Conservation (phyloP, 2,888 invertebrate genomes). For the Diarsia dahlii region DNA sequence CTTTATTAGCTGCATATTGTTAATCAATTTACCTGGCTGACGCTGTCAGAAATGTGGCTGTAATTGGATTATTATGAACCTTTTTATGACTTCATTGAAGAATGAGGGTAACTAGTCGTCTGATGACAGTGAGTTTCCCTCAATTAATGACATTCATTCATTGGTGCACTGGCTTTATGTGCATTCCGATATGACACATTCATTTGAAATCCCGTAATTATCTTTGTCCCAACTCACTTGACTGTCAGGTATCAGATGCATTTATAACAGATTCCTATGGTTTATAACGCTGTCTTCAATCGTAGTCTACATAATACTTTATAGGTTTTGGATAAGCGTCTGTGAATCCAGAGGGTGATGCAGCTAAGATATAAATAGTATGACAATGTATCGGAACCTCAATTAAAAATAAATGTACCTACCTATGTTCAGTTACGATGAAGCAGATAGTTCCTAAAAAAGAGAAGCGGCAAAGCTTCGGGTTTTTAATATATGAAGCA, state of each 20-base stretch:
- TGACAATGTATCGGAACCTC: no score
- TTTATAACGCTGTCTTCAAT: background rate
- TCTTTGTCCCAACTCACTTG: no score
- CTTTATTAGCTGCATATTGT: conserved; percentile 57
- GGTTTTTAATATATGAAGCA: no score
- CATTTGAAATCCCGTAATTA: background rate
- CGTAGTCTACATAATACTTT: background rate
- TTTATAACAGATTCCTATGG: background rate
- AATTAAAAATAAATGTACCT: no score
- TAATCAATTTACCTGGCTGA: conserved; percentile 52
- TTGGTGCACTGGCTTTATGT: conserved; percentile 6
- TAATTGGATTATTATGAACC: conserved; percentile 28
- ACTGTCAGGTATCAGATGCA: background rate
- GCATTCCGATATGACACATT: background rate
- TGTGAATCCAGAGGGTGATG: no score
- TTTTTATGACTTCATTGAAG: conserved; percentile 16
- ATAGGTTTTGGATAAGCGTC: no score
- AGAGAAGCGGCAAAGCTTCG: no score
- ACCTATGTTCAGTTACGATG: no score
- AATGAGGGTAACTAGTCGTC: background rate
- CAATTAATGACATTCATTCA: background rate
- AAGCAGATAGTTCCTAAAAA: no score
- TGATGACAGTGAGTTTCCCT: background rate
- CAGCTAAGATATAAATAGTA: no score
- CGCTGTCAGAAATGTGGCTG: conserved; percentile 32